phyloP scores from a whole-genome alignment of 2,888 invertebrate genomes.

The Ceratothoa steindachneri region DNA sequence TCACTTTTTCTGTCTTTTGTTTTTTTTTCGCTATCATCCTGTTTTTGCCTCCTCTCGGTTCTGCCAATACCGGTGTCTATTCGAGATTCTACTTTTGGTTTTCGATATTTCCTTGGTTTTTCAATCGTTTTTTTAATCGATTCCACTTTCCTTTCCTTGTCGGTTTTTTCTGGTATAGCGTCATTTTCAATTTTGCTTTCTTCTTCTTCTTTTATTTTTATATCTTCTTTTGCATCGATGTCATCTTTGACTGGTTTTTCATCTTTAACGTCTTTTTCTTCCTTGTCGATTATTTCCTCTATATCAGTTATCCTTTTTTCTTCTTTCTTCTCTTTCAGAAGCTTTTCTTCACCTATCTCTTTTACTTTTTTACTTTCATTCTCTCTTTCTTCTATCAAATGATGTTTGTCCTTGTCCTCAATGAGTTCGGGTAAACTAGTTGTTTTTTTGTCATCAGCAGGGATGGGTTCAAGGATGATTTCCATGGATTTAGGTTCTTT shows the following conservation, averaged over 20 bases:
- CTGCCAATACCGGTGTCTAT: slow-evolving; percentile 36
- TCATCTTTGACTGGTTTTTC: background rate
- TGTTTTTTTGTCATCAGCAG: background rate
- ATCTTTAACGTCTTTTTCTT: slow-evolving; percentile 12
- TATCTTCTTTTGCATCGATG: background rate
- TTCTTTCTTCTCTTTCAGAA: slow-evolving; percentile 14
- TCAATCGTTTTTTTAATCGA: background rate
- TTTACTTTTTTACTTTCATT: slow-evolving; percentile 22
- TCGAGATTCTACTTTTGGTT: slow-evolving; percentile 39
- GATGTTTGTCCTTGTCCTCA: slow-evolving; percentile 25
- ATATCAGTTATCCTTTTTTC: background rate
- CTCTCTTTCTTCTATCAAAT: slow-evolving; percentile 8
- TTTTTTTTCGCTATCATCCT: slow-evolving; percentile 18
- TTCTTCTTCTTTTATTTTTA: background rate
- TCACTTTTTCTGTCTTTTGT: slow-evolving; percentile 28
- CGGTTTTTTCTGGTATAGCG: background rate
- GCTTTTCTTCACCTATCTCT: slow-evolving; percentile 11
- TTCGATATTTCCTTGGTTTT: slow-evolving; percentile 31
- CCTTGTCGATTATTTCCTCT: slow-evolving; percentile 1
- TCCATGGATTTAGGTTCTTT: slow-evolving; percentile 22
- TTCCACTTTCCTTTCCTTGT: background rate
- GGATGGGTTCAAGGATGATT: background rate
- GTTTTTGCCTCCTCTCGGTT: slow-evolving; percentile 22
- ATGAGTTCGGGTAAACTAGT: background rate
- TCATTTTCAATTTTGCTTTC: slow-evolving; percentile 10